Conservation (phyloP, 2,113 vertebrate genomes). For the Chaetura pelagica region DNA sequence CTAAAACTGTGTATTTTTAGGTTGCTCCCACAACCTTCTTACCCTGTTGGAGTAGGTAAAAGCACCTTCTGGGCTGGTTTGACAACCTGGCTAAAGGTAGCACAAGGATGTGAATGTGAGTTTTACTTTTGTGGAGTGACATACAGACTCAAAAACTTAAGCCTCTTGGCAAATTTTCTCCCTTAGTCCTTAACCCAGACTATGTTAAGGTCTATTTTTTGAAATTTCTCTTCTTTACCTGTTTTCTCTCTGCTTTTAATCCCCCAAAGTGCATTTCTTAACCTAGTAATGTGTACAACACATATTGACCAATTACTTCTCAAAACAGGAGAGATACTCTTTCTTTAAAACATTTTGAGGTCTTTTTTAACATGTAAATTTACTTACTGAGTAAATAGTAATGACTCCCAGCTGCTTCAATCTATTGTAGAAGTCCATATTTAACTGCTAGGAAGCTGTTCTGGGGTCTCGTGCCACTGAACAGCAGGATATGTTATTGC, state of each 20-base stretch:
- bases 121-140: not conserved
- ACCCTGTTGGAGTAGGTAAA: not conserved
- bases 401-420: not conserved
- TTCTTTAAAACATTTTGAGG: not conserved
- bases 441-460: slow-evolving; percentile 19
- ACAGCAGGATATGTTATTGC: slow-evolving; percentile 52
- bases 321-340: not conserved
- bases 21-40: slow-evolving; percentile 21
- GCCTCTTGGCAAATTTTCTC: not conserved
- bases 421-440: slow-evolving; percentile 10
- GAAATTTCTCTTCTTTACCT: not conserved
- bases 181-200: not conserved
- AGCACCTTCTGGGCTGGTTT: not conserved
- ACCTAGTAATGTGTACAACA: not conserved
- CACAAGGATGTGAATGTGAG: not conserved
- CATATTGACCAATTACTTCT: not conserved
- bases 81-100: not conserved
- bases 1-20: not conserved
- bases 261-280: not conserved
- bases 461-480: not conserved
- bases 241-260: not conserved
- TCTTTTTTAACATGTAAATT: not conserved
- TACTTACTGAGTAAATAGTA: slow-evolving; percentile 38
- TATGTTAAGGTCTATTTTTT: not conserved
- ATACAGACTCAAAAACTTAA: not conserved